Base-by-base conservation (phyloP, 1,140 invertebrate species). In the Daktulosphaira vitifoliae region DNA sequence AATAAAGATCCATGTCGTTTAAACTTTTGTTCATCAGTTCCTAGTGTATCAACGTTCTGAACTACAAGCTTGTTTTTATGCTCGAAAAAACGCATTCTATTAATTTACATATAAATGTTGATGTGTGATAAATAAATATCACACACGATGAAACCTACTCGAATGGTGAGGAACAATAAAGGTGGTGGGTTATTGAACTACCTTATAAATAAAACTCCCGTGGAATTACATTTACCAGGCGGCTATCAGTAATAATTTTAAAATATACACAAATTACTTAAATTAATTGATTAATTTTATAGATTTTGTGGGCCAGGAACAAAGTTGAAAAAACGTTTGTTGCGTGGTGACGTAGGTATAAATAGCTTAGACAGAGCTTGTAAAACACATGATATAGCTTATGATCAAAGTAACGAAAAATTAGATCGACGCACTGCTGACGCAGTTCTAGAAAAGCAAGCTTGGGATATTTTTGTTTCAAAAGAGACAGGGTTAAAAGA, bases 221-320 rank as follows among this genome's bases (percentile, higher is more conserved):
- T 76, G 29, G 77, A 80, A 72, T 37, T 77, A 44, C 73, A 79
- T 70, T 54, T 78, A 29, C 76, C 76, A 5, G 74, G 74, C 53
- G 42, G 23, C 49, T 23, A 65, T 54, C 73, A 74, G 71, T 33
- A 33, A 33, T 33, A 33, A 33, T 33, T 6, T 6, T 33, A 11
- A 70, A 67, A 29, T 73, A 68, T 67, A 75, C 73, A 70, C 29
- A 33, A 33, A 6, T 33, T 6, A 6, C 5, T 33, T 5, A 33
- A 6, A 33, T 33, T 73, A 20, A 26, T 33, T 11, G 29, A 6
- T 33, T 11, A 33, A 6, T 33, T 20, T 8, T 80, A 77, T 74
- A 69, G 74, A 42, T 79, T 72, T 66, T 78, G 77, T 65, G 76
- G 76, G 8, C 74, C 75, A 16, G 75, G 75, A 13, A 79, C 76